Evolutionary conservation across 2,888 invertebrate genomes (phyloP).

Genomic region (Hyposoter dolosus): DNA sequence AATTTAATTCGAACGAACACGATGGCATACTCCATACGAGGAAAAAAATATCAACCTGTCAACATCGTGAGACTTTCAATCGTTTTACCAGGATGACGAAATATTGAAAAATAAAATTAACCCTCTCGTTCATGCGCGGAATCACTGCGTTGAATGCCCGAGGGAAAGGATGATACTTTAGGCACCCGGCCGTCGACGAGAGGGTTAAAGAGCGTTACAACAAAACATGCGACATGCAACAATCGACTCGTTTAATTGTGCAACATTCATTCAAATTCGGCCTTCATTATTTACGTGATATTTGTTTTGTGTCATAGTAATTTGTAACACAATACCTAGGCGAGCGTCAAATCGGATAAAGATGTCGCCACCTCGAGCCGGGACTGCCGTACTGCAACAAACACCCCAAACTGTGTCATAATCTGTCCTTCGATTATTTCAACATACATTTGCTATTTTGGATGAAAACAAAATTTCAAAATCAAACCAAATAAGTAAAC

Average conservation of each 20-base stretch:
- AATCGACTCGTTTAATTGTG: neutral
- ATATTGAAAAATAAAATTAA: neutral
- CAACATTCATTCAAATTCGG: neutral
- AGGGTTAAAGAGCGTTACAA: conserved; percentile 3
- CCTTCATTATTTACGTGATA: conserved; percentile 17
- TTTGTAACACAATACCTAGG: conserved; percentile 81
- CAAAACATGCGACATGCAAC: conserved; percentile 45
- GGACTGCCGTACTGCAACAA: conserved; percentile 96
- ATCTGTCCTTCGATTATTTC: conserved; percentile 70
- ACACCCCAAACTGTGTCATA: conserved; percentile 81
- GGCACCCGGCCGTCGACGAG: neutral
- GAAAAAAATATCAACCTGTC: neutral
- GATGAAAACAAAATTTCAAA: conserved; percentile 20
- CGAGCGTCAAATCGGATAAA: conserved; percentile 87
- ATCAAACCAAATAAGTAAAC: conserved; percentile 10
- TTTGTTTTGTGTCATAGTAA: conserved; percentile 33
- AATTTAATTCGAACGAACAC: neutral
- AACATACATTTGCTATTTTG: conserved; percentile 11
- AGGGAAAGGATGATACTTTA: neutral
- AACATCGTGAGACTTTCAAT: neutral
- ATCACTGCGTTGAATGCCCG: neutral
- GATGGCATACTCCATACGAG: neutral
- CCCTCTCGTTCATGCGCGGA: neutral
- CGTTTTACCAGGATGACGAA: neutral
- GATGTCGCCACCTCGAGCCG: conserved; percentile 94